phyloP scores from a whole-genome alignment of 2,888 invertebrate genomes.

The Drosophila phalerata region DNA sequence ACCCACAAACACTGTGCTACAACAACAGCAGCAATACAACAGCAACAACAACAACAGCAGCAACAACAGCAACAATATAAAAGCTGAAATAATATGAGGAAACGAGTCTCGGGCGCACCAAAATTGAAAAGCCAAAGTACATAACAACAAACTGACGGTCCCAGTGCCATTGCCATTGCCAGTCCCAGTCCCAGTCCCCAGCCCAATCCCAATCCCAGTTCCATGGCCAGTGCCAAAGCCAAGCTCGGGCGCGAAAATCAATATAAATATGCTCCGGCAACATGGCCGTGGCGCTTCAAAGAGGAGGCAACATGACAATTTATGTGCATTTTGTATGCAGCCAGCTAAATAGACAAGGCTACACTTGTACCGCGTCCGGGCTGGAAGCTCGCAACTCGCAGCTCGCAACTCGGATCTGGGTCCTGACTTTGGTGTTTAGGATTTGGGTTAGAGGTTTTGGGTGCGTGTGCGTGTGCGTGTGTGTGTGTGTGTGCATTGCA shows the following conservation, averaged over 20 bases:
- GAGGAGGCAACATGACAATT: slow-evolving; percentile 72
- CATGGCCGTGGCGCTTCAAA: slow-evolving; percentile 53
- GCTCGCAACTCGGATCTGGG: slow-evolving; percentile 1
- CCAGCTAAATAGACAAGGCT: slow-evolving; percentile 78
- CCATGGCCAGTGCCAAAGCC: slow-evolving; percentile 14
- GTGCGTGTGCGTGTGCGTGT: slow-evolving; percentile 55
- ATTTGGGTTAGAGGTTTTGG: background rate
- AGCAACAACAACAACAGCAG: slow-evolving; percentile 7
- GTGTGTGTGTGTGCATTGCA: slow-evolving; percentile 44
- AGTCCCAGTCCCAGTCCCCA: slow-evolving; percentile 2
- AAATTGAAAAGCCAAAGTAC: slow-evolving; percentile 81
- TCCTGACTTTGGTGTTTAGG: background rate
- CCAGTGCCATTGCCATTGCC: background rate
- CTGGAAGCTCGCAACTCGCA: background rate
- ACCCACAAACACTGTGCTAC: slow-evolving; percentile 68
- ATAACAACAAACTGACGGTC: slow-evolving; percentile 76
- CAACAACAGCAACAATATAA: slow-evolving; percentile 14
- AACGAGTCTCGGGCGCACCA: slow-evolving; percentile 62
- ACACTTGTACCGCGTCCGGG: slow-evolving; percentile 30
- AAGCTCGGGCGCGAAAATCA: slow-evolving; percentile 74
- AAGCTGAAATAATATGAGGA: slow-evolving; percentile 57
- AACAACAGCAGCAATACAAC: slow-evolving; percentile 13
- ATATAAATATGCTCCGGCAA: slow-evolving; percentile 77
- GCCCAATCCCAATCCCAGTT: too few species aligned
- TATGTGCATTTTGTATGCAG: slow-evolving; percentile 82